Base-by-base conservation (phyloP, 2,888 invertebrate species). In the Cheilosia pagana region DNA sequence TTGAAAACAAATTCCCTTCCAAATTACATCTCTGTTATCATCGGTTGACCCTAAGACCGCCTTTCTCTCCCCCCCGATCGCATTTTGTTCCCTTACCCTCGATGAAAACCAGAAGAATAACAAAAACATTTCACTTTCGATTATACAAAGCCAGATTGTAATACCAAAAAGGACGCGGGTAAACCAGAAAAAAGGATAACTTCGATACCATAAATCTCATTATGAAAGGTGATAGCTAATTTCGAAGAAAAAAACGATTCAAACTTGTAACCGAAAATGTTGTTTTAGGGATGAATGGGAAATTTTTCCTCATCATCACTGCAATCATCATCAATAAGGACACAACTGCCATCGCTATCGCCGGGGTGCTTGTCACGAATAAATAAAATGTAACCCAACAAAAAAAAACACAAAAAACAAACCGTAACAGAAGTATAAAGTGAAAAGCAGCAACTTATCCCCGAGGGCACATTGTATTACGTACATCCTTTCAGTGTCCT, bases 211-310 rank as follows among this genome's bases (percentile, higher is more conserved):
- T 85, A 85, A 85, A 85, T 85, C 85, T 75, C 81, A 85, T 85
- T 85, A 81, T 70, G 60, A 71, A 45, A 71, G 75, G 85, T 85
- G 85, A 81, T 85, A 71, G 75, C 81, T 81, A 85, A 85, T 81
- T 85, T 85, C 25, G n/a, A 48, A 48, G 45, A 50, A 19, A 62
- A 48, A 28, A 55, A 68, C 25, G 7, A 60, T 25, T 43, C 28
- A 71, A 81, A 70, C 81, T 72, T 74, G 67, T 72, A 77, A 71
- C 71, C 59, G 71, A 82, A 82, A 53, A 77, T 39, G n/a, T 41
- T 62, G 53, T 57, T 52, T 65, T 19, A 71, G 62, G 81, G 62
- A 81, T 70, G 68, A 81, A 70, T 57, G 52, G 31, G 12, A 57
- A 41, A 70, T 53, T 68, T 63, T 35, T 50, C 70, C 23, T 55